Evolutionary conservation across 1,140 invertebrate genomes (phyloP).

Genomic region (Ylistrum balloti): DNA sequence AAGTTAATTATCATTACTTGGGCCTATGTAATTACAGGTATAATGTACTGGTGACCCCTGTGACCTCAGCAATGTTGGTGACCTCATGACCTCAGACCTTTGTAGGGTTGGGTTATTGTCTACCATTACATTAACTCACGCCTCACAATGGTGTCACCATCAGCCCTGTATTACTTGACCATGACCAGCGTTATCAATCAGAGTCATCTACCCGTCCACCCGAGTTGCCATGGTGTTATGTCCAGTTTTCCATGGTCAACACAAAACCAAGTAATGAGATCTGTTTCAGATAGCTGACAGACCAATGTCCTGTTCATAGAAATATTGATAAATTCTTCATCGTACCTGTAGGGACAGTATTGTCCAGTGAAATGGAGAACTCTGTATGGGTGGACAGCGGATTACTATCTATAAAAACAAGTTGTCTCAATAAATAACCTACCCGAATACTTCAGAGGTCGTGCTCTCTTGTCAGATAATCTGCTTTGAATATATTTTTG

Average conservation of each 20-base stretch:
- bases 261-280: background rate
- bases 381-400: background rate
- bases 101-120: constrained; percentile 2
- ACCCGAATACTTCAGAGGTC: background rate
- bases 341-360: constrained; percentile 13
- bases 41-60: constrained; percentile 20
- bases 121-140: background rate
- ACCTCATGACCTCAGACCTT: background rate
- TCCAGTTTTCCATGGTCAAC: constrained; percentile 12
- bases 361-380: constrained; percentile 10
- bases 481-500: background rate
- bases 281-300: background rate
- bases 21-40: background rate
- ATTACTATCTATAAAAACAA: background rate
- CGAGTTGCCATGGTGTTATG: background rate
- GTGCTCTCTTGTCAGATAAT: background rate
- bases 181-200: constrained; percentile 23
- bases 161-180: background rate
- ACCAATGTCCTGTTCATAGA: constrained; percentile 37
- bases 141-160: background rate
- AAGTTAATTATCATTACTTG: background rate
- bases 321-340: background rate
- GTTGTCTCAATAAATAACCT: background rate
- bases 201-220: background rate
- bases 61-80: background rate